phyloP scores from a whole-genome alignment of 2,113 vertebrate species.

The Pleuronectes platessa region DNA sequence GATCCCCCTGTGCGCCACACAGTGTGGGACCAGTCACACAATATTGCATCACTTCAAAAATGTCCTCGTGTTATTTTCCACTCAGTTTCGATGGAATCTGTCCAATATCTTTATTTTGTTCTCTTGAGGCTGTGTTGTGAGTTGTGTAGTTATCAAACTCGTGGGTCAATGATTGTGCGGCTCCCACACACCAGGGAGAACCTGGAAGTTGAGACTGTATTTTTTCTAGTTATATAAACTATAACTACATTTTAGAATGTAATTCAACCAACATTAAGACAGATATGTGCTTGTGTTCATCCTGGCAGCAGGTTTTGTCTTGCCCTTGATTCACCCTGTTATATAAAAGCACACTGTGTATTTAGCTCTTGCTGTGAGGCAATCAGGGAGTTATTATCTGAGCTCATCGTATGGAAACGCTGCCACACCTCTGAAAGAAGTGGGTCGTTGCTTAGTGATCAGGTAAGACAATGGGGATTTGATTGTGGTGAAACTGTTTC shows the following conservation, averaged over 20 bases:
- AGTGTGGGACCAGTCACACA: not conserved
- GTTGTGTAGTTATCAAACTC: constrained; percentile 16
- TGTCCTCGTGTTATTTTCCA: constrained; percentile 1
- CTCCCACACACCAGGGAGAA: no score
- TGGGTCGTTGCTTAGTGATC: constrained; percentile 30
- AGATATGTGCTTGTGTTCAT: constrained; percentile 6
- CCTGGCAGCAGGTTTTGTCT: constrained; percentile 6
- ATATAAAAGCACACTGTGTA: constrained; percentile 11
- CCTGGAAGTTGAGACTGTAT: no score
- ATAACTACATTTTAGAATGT: constrained; percentile 22
- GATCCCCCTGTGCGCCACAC: constrained; percentile 19
- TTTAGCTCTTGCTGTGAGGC: constrained; percentile 39
- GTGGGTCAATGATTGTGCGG: not conserved
- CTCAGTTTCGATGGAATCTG: constrained; percentile 15
- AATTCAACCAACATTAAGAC: constrained; percentile 1
- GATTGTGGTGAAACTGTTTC: constrained; percentile 31
- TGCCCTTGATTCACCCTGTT: constrained; percentile 25
- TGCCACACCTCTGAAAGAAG: constrained; percentile 24
- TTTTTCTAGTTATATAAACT: no score
- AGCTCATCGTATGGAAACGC: constrained; percentile 46
- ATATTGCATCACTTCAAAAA: constrained; percentile 17
- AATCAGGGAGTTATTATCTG: constrained; percentile 48
- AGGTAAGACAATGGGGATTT: constrained; percentile 18
- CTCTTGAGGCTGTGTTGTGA: constrained; percentile 2
- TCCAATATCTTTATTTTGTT: not conserved